Evolutionary conservation across 2,888 invertebrate species (phyloP).

Genomic region (Apodemia zela): DNA sequence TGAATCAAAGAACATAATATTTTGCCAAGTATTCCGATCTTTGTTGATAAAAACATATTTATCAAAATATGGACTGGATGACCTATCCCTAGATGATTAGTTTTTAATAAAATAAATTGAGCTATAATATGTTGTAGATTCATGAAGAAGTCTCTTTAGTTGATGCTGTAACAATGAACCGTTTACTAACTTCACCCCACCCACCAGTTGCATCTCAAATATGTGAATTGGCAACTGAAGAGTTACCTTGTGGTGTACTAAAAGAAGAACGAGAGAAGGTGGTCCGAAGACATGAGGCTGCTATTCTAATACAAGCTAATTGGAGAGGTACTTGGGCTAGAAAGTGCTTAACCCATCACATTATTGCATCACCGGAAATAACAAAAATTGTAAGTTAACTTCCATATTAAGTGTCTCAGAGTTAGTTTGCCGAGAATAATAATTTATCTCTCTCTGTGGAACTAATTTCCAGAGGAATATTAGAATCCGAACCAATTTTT

Average conservation of each 20-base stretch:
- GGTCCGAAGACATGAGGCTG: conserved; percentile 57
- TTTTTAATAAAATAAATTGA: neutral
- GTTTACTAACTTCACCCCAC: conserved; percentile 39
- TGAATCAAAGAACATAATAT: too few species aligned
- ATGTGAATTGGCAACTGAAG: conserved; percentile 57
- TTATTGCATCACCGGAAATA: conserved; percentile 45
- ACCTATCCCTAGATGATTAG: fast-evolving
- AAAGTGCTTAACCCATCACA: conserved; percentile 43
- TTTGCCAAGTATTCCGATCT: too few species aligned
- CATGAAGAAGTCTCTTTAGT: conserved; percentile 36
- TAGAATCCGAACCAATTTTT: too few species aligned
- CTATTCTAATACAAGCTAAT: conserved; percentile 54
- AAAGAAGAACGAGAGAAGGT: conserved; percentile 55
- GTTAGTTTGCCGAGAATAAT: too few species aligned
- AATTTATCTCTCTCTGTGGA: too few species aligned
- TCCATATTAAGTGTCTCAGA: too few species aligned
- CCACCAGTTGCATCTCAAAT: conserved; percentile 44
- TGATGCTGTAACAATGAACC: conserved; percentile 38
- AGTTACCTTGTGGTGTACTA: conserved; percentile 52
- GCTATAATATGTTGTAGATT: conserved; percentile 21
- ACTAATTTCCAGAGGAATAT: too few species aligned
- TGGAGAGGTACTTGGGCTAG: conserved; percentile 64
- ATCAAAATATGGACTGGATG: too few species aligned
- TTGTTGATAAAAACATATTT: too few species aligned
- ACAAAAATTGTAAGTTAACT: conserved; percentile 48